These are phyloP conservation scores for Hirudo medicinalis DNA, from an alignment of 1,140 invertebrate genomes.

Conservation along the genomic window DNA sequence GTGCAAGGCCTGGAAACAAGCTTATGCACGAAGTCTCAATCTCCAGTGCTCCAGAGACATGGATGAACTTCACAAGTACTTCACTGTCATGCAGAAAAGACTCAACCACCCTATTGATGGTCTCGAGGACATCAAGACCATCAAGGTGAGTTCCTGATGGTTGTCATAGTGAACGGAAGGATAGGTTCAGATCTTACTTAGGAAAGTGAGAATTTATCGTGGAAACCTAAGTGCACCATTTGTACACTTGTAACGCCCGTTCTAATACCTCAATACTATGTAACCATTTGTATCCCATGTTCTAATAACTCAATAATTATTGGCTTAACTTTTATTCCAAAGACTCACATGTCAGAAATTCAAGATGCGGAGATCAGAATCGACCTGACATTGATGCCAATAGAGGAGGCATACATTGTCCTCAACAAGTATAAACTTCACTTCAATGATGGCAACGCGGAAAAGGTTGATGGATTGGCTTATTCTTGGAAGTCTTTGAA, in stretches of 20 bases:
- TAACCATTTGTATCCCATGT: too few species aligned
- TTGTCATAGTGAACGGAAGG: neutral
- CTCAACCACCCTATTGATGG: conserved; percentile 64
- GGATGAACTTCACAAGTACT: conserved; percentile 50
- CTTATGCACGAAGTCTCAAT: conserved; percentile 79
- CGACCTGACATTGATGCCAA: conserved; percentile 80
- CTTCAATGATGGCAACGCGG: conserved; percentile 75
- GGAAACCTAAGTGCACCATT: too few species aligned
- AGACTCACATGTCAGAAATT: conserved; percentile 82
- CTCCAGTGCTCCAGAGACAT: conserved; percentile 84
- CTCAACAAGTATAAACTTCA: conserved; percentile 72
- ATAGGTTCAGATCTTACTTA: too few species aligned
- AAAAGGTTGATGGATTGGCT: conserved; percentile 77
- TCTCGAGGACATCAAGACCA: conserved; percentile 71
- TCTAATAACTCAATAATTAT: too few species aligned
- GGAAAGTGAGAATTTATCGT: too few species aligned
- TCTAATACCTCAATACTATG: too few species aligned
- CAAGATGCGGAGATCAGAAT: conserved; percentile 86
- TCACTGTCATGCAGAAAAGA: conserved; percentile 38
- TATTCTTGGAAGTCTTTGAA: conserved; percentile 74
- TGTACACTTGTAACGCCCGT: too few species aligned
- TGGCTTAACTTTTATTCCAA: conserved; percentile 45
- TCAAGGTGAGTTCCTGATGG: neutral
- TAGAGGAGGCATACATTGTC: conserved; percentile 87
- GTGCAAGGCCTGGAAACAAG: conserved; percentile 64